Evolutionary conservation across 2,113 vertebrate species (phyloP), one percentile per base, ranked within the genome.

Genomic region (Ictalurus punctatus): DNA sequence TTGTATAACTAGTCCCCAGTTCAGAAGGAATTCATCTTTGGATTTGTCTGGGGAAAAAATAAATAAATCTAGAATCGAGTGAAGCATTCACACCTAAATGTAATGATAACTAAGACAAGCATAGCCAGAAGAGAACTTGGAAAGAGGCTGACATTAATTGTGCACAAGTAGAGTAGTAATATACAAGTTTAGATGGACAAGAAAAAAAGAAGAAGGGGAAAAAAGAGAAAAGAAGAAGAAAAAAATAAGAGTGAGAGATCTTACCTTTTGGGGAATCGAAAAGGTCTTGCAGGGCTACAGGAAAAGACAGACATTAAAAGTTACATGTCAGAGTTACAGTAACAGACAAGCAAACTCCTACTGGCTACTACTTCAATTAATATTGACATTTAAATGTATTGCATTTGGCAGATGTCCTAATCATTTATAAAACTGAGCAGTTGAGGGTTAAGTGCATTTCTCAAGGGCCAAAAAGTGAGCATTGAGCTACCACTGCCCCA

Each of bases 251-350:
- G 40, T 44, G 40, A 52, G 9, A 34, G n/a, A 79, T 81, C 94
- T 95, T 97, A 99, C 98, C 98, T 99, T 99, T 96, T 98, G 87
- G 98, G 98, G 93, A 98, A 96, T 90, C 96, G 97, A 95, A 99
- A 97, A 37, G 97, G 96, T 95, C 97, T 97, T 79, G 95, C 90
- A 85, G 97, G 95, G 93, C 98, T 99, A 94, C 80, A 95, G 96
- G 90, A 92, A 92, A 91, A 79, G 56, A 73, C 82, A 89, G 82
- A 86, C 91, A 94, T 93, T 87, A 91, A 91, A 91, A 71, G 90
- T 92, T 89, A 90, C 59, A 93, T 93, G 91, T 91, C 87, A 25
- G 85, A 92, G 83, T 92, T 87, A 92, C 91, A 93, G 89, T 73
- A 92, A 91, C 63, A 87, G 67, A 61, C 85, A 91, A 93, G 94